phyloP scores from a whole-genome alignment of 2,888 invertebrate species.

The Chloroclystis v-ata region DNA sequence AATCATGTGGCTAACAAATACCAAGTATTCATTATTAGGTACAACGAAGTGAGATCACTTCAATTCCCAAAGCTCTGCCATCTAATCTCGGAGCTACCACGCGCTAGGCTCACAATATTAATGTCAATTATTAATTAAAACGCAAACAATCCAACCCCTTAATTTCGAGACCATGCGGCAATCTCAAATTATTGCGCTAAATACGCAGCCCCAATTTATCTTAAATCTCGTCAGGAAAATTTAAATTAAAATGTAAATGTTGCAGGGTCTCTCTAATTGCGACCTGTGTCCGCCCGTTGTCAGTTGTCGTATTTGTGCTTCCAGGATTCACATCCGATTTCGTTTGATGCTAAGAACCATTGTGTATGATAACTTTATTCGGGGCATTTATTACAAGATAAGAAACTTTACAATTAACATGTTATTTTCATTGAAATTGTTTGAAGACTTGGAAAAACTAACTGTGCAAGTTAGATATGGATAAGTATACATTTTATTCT shows the following conservation, averaged over 20 bases:
- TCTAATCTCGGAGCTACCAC: conserved; percentile 11
- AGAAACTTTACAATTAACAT: too few relatives aligned
- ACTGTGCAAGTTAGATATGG: too few relatives aligned
- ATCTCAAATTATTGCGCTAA: conserved; percentile 70
- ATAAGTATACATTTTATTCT: too few relatives aligned
- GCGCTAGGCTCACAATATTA: conserved; percentile 47
- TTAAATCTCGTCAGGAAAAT: conserved; percentile 73
- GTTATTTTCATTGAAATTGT: too few relatives aligned
- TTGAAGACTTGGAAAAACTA: too few relatives aligned
- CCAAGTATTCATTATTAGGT: background rate
- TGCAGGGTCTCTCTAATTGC: conserved; percentile 67
- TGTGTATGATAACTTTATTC: too few relatives aligned
- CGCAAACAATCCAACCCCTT: conserved; percentile 63
- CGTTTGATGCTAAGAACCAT: conserved; percentile 13
- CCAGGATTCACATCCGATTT: conserved; percentile 36
- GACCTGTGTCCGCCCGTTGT: conserved; percentile 58
- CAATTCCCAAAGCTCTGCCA: conserved; percentile 1
- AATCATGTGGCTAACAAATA: too few relatives aligned
- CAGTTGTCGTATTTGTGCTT: conserved; percentile 49
- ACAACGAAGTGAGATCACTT: conserved; percentile 14
- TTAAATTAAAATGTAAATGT: conserved; percentile 78
- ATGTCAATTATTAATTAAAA: conserved; percentile 68
- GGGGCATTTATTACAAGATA: too few relatives aligned
- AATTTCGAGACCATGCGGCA: conserved; percentile 59
- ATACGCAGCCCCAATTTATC: conserved; percentile 71